These are phyloP conservation scores for Strongylocentrotus purpuratus DNA, from an alignment of 35 echinoderm and acorn worm species.

Conservation along the genomic window DNA sequence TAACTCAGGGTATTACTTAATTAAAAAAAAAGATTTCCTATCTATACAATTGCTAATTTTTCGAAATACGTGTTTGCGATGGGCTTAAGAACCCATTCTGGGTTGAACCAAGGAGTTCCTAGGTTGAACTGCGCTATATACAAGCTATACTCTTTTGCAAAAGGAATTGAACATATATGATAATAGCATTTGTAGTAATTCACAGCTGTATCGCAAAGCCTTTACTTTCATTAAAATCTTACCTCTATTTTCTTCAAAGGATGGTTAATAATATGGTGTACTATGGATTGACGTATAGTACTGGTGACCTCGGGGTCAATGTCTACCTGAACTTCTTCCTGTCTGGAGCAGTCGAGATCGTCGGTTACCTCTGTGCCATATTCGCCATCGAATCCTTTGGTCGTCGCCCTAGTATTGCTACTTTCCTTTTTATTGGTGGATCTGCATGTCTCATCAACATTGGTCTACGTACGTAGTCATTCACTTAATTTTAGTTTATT, in stretches of 20 bases:
- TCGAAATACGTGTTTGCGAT: too few species aligned
- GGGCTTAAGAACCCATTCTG: too few species aligned
- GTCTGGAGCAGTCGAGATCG: conserved; percentile 58
- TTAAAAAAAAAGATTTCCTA: too few species aligned
- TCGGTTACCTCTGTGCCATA: conserved; percentile 42
- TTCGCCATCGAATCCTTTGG: conserved; percentile 34
- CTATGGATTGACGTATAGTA: conserved; percentile 49
- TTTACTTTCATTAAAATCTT: too few species aligned
- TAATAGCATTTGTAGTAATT: too few species aligned
- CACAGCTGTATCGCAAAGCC: too few species aligned
- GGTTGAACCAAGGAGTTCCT: too few species aligned
- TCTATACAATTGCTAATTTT: too few species aligned
- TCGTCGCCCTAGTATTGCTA: conserved; percentile 25
- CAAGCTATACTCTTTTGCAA: too few species aligned
- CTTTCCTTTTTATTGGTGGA: conserved; percentile 44
- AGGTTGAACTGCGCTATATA: too few species aligned
- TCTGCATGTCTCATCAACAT: conserved; percentile 49
- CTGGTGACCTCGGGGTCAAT: conserved; percentile 39
- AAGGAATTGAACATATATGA: too few species aligned
- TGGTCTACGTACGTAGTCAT: conserved; percentile 32
- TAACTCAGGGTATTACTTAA: too few species aligned
- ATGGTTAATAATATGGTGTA: conserved; percentile 62
- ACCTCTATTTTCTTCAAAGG: not conserved
- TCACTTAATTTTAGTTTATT: not conserved
- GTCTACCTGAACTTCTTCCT: conserved; percentile 56